Evolutionary conservation across 2,797 vertebrate species (phyloP).

Genomic region (Scolopax rusticola): DNA sequence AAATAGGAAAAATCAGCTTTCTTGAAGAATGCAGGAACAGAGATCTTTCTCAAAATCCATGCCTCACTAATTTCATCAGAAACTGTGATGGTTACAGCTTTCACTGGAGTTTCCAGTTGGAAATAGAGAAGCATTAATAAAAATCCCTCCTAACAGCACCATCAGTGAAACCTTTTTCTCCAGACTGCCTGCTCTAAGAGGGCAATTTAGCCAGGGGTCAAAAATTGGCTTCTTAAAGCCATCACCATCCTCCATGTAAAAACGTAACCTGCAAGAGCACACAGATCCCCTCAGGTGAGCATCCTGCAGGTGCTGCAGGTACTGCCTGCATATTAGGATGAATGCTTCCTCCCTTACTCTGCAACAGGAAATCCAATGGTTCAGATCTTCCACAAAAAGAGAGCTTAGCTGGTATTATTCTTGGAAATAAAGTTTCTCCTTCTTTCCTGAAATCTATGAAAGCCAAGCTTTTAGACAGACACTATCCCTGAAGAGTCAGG

Average conservation of each 20-base stretch:
- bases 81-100: background rate
- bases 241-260: background rate
- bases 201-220: background rate
- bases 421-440: background rate
- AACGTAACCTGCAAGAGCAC: background rate
- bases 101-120: background rate
- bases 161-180: background rate
- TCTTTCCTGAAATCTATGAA: background rate
- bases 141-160: background rate
- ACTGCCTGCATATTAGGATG: accelerated
- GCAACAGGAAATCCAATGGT: background rate
- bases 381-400: background rate
- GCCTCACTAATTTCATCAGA: background rate
- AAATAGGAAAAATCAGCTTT: background rate
- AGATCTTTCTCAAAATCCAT: background rate
- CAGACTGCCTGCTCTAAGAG: background rate
- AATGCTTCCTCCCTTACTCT: background rate
- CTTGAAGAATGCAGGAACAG: background rate
- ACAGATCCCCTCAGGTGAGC: background rate
- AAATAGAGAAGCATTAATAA: background rate
- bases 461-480: background rate
- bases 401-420: background rate
- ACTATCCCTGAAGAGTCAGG: background rate
- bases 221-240: background rate
- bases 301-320: background rate